A percentile compares a stretch with the other conserved stretches of the same genome.
phyloP scores from a whole-genome alignment of 2,888 invertebrate species.

The Ecdyonurus torrentis region DNA sequence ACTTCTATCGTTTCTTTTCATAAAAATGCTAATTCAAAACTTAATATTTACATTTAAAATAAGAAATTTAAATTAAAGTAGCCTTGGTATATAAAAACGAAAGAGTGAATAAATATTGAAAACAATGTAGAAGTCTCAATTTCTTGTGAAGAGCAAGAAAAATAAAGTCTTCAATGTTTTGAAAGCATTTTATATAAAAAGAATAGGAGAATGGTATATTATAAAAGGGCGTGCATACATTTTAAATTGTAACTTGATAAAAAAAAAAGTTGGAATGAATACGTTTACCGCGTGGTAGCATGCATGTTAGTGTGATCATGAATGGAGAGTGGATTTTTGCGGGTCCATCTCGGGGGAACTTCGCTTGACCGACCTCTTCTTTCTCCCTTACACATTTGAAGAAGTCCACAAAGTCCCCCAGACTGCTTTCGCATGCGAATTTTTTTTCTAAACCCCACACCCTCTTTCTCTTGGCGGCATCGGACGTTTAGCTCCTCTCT shows the following conservation, averaged over 20 bases:
- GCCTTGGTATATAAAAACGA: background rate
- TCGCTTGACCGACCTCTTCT: background rate
- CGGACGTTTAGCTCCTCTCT: background rate
- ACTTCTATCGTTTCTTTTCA: no score
- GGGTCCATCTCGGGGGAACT: background rate
- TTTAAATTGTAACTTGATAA: background rate
- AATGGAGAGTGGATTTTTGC: conserved; percentile 3
- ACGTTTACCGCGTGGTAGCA: background rate
- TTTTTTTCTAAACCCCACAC: background rate
- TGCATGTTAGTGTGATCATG: conserved; percentile 4
- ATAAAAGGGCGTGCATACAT: background rate
- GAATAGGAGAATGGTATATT: no score
- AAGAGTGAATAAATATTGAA: background rate
- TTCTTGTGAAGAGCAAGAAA: background rate
- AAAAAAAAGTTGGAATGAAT: no score
- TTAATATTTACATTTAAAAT: background rate
- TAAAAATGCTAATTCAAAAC: background rate
- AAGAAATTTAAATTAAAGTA: background rate
- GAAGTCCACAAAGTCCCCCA: background rate
- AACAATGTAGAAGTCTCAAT: background rate
- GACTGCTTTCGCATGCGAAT: background rate
- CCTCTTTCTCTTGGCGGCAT: background rate
- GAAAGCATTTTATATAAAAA: background rate
- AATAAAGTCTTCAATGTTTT: background rate
- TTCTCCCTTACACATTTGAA: background rate